Base-by-base conservation (phyloP, 2,113 vertebrate species). In the Chionodraco myersi region DNA sequence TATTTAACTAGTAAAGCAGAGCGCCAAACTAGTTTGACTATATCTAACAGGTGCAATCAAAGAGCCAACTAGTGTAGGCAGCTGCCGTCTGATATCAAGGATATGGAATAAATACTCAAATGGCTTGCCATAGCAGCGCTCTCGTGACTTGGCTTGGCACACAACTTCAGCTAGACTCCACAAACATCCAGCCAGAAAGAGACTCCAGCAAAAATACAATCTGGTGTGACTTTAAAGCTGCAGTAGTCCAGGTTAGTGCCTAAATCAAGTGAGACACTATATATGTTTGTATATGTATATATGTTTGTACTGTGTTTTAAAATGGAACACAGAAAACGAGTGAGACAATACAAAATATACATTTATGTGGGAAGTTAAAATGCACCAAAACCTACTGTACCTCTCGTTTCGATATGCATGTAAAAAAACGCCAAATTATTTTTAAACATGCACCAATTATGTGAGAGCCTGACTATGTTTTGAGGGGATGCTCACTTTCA, bases 111-210 rank as follows among this genome's bases (percentile, higher is more conserved):
- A 30, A 30, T 30, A 30, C 30, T 30, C 30, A 30, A 30, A 30
- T 30, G 30, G 30, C 30, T 30, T 30, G 30, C 30, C 30, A 30
- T 30, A 30, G 30, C 30, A 49, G 66, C 54, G 54, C 68, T 49
- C 82, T 73, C 51, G 72, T 75, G 76, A 61, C 70, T n/a, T 15
- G 53, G 54, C 59, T 65, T 41, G 86, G 76, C 70, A 53, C 62
- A 48, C 62, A 45, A 23, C 52, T 52, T 52, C 69, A 21, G 70
- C 59, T 44, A 6, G 73, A 63, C 26, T 56, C 66, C 49, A 53
- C 52, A 18, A 47, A 78, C 44, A 56, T 57, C 34, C 23, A 57
- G n/a, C 41, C 72, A 59, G 56, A 52, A 10, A 56, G 11, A 41
- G 12, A 5, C 14, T 6, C 3, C 14, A 49, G 11, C 16, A 36